Base-by-base conservation (phyloP, 2,797 vertebrate species). In the Platyrinchus mystaceus region DNA sequence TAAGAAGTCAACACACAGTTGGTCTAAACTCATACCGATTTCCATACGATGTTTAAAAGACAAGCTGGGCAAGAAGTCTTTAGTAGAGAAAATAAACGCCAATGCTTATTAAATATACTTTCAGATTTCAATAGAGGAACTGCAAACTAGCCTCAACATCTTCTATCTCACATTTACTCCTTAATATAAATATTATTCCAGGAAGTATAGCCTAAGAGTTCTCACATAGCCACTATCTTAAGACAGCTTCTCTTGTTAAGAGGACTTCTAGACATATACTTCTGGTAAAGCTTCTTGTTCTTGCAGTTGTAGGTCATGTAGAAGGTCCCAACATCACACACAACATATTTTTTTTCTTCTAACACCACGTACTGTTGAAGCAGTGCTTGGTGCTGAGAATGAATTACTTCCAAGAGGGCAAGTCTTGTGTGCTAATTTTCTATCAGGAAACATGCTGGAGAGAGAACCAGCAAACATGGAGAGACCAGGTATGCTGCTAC, bases 271-370 rank as follows among this genome's bases (percentile, higher is more conserved):
- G 59, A 76, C 71, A 91, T 44, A 53, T 2, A 59, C n/a, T 84
- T 94, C 74, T 76, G 79, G 34, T 91, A 79, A 91, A 95, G 73
- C 68, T 90, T 87, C 91, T 90, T 70, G 86, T 90, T 95, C 94
- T 94, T 87, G 91, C 90, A 90, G 63, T 27, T 93, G 73, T 68
- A 93, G 69, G 68, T 85, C 59, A 19, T 22, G 36, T 23, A 93
- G 78, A 93, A 88, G 50, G 62, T 92, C 75, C 75, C 93, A 89
- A 66, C 47, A 93, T 74, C 90, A 92, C 69, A 95, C 56, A 68
- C 4, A 80, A 88, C 8, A 2, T 55, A 58, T 73, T 89, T 88
- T 89, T 52, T 64, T 86, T 52, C n/a, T 84, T 93, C 91, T 88
- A 96, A 77, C 59, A 87, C 39, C 71, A 87, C 10, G 6, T 66